Evolutionary conservation across 1,140 invertebrate genomes (phyloP).

Genomic region (Drosophila subpulchrella): DNA sequence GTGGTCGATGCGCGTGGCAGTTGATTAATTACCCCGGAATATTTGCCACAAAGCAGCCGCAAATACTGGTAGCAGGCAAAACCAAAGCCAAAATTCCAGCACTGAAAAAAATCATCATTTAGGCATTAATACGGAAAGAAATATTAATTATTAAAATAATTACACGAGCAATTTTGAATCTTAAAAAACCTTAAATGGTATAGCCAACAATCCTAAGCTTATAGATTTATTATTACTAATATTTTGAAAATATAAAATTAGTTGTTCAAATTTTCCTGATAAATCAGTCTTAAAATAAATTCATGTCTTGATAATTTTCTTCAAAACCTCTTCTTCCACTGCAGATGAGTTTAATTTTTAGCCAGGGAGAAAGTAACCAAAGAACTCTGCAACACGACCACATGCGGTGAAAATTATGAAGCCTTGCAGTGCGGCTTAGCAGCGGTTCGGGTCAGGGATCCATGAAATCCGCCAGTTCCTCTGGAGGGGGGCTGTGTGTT

Average conservation of each 20-base stretch:
- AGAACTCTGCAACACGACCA: conserved; percentile 43
- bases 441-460: conserved; percentile 17
- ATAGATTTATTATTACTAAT: too few species aligned
- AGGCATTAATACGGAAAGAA: too few species aligned
- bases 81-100: conserved; percentile 1
- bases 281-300: background rate
- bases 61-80: background rate
- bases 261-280: background rate
- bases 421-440: conserved; percentile 63
- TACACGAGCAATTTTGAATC: too few species aligned
- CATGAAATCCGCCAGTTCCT: conserved; percentile 17
- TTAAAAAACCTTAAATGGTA: too few species aligned
- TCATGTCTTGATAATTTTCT: too few species aligned
- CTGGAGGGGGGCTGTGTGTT: background rate
- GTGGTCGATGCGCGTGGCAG: conserved; percentile 42
- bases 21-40: conserved; percentile 58
- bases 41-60: conserved; percentile 28
- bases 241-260: too few species aligned
- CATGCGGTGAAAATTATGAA: conserved; percentile 77
- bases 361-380: conserved; percentile 19
- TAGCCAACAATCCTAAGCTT: too few species aligned
- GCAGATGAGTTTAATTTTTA: conserved; percentile 41
- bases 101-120: conserved; percentile 3
- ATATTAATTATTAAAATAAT: too few species aligned
- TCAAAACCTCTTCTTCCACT: background rate